Evolutionary conservation across 2,888 invertebrate species (phyloP).

Genomic region (Willowsia nigromaculata): DNA sequence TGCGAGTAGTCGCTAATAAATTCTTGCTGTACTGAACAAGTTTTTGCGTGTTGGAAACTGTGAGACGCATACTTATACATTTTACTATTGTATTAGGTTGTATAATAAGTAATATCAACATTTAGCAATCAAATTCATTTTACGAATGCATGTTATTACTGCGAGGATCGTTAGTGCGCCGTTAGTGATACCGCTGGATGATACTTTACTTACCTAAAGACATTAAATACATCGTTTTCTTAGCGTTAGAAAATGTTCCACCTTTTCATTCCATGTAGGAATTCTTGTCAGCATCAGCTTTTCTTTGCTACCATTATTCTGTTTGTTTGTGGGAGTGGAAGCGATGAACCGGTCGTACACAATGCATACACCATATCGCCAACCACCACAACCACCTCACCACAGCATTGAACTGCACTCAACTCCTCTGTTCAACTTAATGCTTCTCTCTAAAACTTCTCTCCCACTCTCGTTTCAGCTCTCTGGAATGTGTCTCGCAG

Average conservation of each 20-base stretch:
- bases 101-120: neutral
- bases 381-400: neutral
- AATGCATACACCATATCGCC: neutral
- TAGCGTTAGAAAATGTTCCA: neutral
- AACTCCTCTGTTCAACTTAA: conserved; percentile 3
- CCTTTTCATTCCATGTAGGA: neutral
- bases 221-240: conserved; percentile 3
- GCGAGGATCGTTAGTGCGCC: conserved; percentile 10
- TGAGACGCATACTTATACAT: neutral
- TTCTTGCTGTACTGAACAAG: conserved; percentile 8
- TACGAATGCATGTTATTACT: conserved; percentile 32
- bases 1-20: neutral
- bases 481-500: neutral
- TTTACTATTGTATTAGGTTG: neutral
- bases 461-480: neutral
- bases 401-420: conserved; percentile 16
- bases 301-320: conserved; percentile 13
- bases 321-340: conserved; percentile 17
- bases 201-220: conserved; percentile 24
- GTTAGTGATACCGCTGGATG: neutral
- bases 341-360: conserved; percentile 3
- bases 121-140: conserved; percentile 20
- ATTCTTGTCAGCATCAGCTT: neutral
- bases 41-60: too few relatives aligned
- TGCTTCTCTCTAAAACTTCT: neutral